These are phyloP conservation scores for Chydorus sphaericus DNA, from an alignment of 2,888 invertebrate genomes.

Conservation along the genomic window DNA sequence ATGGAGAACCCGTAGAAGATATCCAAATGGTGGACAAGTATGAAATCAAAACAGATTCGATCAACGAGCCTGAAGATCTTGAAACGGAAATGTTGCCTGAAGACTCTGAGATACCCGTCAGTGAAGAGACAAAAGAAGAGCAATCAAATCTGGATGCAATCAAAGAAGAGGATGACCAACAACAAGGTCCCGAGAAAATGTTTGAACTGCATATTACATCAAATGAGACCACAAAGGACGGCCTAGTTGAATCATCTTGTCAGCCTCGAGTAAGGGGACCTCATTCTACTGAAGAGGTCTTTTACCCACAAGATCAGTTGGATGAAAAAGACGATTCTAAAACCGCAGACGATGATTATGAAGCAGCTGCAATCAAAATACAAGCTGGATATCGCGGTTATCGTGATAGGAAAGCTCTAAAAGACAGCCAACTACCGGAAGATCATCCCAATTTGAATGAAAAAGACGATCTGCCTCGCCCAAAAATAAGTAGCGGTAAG, in stretches of 20 bases:
- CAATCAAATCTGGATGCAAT: too few relatives aligned
- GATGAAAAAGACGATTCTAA: background rate
- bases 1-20: background rate
- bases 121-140: too few relatives aligned
- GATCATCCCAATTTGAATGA: too few relatives aligned
- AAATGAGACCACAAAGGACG: conserved; percentile 5
- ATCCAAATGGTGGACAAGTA: background rate
- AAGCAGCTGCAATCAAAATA: conserved; percentile 13
- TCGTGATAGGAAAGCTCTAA: background rate
- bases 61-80: background rate
- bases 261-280: background rate
- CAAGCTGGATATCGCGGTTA: conserved; percentile 14
- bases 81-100: background rate
- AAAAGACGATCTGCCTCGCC: too few relatives aligned
- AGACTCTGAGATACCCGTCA: too few relatives aligned
- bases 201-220: conserved; percentile 1
- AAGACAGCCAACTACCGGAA: background rate
- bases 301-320: background rate
- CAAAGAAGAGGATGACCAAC: background rate
- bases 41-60: background rate
- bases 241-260: background rate
- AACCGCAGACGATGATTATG: background rate
- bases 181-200: background rate
- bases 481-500: too few relatives aligned
- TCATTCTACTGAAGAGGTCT: background rate